Evolutionary conservation across 2,113 vertebrate genomes (phyloP), one percentile per base, ranked within the genome.

Genomic region (Hypomesus transpacificus): DNA sequence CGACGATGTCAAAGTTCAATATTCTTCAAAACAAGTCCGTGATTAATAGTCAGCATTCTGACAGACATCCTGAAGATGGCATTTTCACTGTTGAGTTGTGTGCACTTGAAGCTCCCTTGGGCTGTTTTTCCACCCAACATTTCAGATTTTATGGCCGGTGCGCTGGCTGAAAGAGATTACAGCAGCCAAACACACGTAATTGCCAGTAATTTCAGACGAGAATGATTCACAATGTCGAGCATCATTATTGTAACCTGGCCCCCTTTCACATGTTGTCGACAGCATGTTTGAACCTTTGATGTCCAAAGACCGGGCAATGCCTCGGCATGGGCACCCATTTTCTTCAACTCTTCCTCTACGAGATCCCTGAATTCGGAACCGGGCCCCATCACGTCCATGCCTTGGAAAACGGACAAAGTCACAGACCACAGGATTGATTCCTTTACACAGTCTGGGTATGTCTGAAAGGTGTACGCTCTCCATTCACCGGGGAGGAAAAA

Each of bases 191-290:
- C 56, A n/a, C 74, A 63, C 75, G 73, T 80, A 85, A 88, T 75
- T 85, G 86, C 80, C 82, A 82, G 87, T 85, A 78, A 88, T 79
- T 84, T 86, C 77, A 85, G 80, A 86, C 83, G n/a, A 20, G 75
- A 76, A 17, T 87, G 86, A 88, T 82, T 88, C 85, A 88, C 75
- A 76, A 67, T 68, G 73, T 74, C 70, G 75, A 84, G n/a, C 67
- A 75, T 84, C 76, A 80, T 46, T 46, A 46, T 46, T 46, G 75
- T 51, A 3, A 14, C n/a, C 69, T 56, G 20, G 4, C 51, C 67
- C 60, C 62, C 65, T 74, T 71, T 76, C 21, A 34, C 20, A 1
- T 66, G 79, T 79, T 79, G 68, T 85, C 79, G 82, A 54, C 20
- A 76, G 77, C 66, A 24, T 5, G 53, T 50, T 60, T 39, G 65